Percentiles rank a stretch among this genome's conserved stretches.
Conservation (phyloP, 2,888 invertebrate species). For the Pristionchus maxplancki region DNA sequence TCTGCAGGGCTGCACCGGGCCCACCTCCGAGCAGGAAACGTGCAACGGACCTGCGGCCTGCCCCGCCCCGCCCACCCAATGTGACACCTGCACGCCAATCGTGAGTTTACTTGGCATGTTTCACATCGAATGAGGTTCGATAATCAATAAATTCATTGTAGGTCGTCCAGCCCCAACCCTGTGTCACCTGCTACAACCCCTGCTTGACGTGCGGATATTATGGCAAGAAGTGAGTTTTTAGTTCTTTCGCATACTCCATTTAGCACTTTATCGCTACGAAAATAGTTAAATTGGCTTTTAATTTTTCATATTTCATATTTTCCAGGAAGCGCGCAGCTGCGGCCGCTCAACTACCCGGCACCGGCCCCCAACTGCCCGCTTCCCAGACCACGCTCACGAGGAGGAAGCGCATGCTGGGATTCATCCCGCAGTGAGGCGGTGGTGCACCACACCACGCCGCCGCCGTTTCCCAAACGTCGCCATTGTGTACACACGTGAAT, state of each 20-base stretch:
- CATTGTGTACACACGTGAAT: constrained; percentile 1
- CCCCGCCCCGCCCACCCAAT: neutral
- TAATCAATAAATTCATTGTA: neutral
- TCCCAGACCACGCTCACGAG: neutral
- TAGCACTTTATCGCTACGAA: neutral
- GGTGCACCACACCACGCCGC: neutral
- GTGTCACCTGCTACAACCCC: constrained; percentile 50
- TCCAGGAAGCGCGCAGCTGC: constrained; percentile 9
- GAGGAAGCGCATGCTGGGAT: constrained; percentile 36
- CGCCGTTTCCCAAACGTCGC: neutral
- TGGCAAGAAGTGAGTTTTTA: constrained; percentile 37
- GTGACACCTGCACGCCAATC: neutral
- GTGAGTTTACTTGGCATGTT: neutral
- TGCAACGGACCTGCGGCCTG: constrained; percentile 14
- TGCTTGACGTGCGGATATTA: constrained; percentile 46
- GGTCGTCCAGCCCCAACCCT: neutral
- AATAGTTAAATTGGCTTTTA: too few relatives aligned
- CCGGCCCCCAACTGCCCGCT: constrained; percentile 19
- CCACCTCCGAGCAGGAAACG: constrained; percentile 49
- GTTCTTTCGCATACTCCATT: neutral
- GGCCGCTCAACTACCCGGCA: neutral
- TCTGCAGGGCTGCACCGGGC: constrained; percentile 39
- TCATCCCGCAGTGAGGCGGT: constrained; percentile 14
- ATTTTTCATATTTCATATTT: neutral
- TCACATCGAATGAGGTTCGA: too few relatives aligned